Conservation (phyloP, 2,888 invertebrate species). For the Nemotelus pantherinus region DNA sequence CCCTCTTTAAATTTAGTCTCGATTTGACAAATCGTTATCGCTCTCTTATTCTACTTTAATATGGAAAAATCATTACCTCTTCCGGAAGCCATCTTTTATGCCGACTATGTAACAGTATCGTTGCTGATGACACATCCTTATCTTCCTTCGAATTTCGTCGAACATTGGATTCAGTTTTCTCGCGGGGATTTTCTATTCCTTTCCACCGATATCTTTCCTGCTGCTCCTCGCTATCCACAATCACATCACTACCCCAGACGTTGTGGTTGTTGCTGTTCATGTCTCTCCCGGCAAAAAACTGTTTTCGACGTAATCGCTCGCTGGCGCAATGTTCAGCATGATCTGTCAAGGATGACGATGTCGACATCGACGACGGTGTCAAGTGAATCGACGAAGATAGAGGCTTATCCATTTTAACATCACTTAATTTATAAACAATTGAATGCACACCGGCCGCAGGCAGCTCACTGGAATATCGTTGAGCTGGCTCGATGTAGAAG, state of each 20-base stretch:
- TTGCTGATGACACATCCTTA: slow-evolving; percentile 53
- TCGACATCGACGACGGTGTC: slow-evolving; percentile 65
- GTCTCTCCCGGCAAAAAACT: slow-evolving; percentile 60
- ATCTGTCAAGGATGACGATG: slow-evolving; percentile 36
- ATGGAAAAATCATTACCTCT: slow-evolving; percentile 64
- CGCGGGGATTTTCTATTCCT: background rate
- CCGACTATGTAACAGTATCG: slow-evolving; percentile 51
- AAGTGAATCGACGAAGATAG: slow-evolving; percentile 65
- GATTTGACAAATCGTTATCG: too few species aligned
- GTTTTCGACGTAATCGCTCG: slow-evolving; percentile 59
- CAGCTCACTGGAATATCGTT: slow-evolving; percentile 66
- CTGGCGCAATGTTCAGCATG: slow-evolving; percentile 62
- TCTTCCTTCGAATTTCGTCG: slow-evolving; percentile 52
- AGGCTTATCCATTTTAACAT: slow-evolving; percentile 68
- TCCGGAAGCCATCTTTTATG: slow-evolving; percentile 76
- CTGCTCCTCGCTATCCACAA: slow-evolving; percentile 57
- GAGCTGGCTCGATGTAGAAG: slow-evolving; percentile 78
- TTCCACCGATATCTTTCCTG: slow-evolving; percentile 54
- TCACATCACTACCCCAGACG: too few species aligned
- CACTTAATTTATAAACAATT: slow-evolving; percentile 84
- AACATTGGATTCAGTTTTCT: slow-evolving; percentile 11
- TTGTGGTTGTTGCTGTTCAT: slow-evolving; percentile 54
- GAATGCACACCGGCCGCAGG: slow-evolving; percentile 74
- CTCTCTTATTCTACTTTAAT: background rate
- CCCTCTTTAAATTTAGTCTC: too few species aligned